Evolutionary conservation across 2,888 invertebrate genomes (phyloP).

Genomic region (Tenthredo notha): DNA sequence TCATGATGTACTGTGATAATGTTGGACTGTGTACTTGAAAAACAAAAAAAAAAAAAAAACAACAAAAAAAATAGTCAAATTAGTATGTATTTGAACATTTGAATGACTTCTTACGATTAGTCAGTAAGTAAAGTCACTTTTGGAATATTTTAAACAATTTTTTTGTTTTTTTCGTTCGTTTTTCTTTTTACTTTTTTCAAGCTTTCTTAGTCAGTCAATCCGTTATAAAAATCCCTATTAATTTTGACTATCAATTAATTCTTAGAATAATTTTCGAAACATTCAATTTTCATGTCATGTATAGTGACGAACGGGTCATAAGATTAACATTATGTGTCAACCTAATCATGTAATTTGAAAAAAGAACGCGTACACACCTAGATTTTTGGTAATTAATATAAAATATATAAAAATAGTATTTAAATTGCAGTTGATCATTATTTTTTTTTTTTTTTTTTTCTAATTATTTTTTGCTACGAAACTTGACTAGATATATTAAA

Average conservation of each 20-base stretch:
- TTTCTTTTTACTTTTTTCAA: too few relatives aligned
- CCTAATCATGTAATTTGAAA: background rate
- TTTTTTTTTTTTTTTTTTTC: background rate
- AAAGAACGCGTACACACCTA: background rate
- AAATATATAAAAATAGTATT: background rate
- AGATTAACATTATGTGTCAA: slow-evolving; percentile 24
- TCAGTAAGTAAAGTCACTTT: background rate
- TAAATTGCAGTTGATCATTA: background rate
- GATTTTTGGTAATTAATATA: background rate
- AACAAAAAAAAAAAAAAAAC: slow-evolving; percentile 8
- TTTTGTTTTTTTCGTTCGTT: background rate
- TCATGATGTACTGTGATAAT: background rate
- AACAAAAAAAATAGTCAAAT: background rate
- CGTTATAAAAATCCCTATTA: background rate
- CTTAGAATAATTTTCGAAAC: background rate
- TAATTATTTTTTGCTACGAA: background rate
- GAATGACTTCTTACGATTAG: background rate
- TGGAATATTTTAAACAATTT: background rate
- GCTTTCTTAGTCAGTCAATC: slow-evolving; percentile 9
- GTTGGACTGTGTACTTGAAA: background rate
- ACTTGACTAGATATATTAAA: background rate
- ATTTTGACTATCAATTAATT: background rate
- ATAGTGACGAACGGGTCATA: background rate
- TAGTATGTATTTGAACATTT: background rate
- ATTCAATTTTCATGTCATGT: too few relatives aligned